Evolutionary conservation across 2,888 invertebrate genomes (phyloP).

Genomic region (Lasioglossum leucozonium): DNA sequence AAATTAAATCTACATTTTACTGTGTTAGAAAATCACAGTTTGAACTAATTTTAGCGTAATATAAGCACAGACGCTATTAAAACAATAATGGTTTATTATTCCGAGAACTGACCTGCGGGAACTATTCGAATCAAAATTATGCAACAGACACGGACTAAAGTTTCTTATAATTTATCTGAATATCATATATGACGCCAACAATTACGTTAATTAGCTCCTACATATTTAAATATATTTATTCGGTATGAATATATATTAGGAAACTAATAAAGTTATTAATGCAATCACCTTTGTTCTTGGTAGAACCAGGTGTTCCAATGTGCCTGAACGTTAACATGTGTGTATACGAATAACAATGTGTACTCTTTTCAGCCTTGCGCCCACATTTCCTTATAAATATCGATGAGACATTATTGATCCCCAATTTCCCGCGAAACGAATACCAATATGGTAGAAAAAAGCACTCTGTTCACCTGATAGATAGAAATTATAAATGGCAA

Average conservation of each 20-base stretch:
- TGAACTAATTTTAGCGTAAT: neutral
- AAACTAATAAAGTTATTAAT: neutral
- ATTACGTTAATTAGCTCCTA: neutral
- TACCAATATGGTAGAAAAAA: neutral
- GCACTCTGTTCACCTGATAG: neutral
- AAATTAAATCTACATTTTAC: neutral
- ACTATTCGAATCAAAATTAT: neutral
- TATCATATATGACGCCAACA: neutral
- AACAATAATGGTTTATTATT: neutral
- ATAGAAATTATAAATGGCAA: neutral
- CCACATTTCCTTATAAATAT: neutral
- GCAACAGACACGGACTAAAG: neutral
- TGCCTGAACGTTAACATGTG: too few species aligned
- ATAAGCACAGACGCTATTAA: neutral
- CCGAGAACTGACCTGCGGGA: neutral
- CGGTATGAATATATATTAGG: neutral
- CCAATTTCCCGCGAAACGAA: neutral
- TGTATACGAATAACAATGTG: neutral
- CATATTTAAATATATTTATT: neutral
- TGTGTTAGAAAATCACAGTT: neutral
- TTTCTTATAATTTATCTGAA: neutral
- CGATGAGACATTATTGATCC: neutral
- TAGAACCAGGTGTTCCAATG: neutral
- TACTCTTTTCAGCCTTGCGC: neutral
- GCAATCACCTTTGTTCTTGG: neutral